phyloP scores from a whole-genome alignment of 2,113 vertebrate genomes.

The Dasyprocta punctata region DNA sequence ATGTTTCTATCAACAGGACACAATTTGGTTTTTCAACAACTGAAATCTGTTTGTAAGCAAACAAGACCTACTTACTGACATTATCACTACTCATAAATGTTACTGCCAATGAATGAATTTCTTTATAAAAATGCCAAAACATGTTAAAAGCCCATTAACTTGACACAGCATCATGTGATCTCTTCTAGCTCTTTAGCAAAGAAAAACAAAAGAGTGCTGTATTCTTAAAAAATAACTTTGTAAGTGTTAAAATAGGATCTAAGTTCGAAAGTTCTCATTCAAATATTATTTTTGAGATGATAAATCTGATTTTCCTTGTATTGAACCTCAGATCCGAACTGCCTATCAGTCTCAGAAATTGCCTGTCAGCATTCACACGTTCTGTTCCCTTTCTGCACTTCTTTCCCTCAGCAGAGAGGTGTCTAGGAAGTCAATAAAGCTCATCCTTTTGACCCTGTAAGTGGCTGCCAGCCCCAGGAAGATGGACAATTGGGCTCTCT shows the following conservation, averaged over 20 bases:
- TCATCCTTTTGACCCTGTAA: neutral
- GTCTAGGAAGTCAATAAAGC: slow-evolving; percentile 69
- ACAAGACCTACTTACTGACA: slow-evolving; percentile 63
- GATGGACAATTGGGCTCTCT: slow-evolving; percentile 61
- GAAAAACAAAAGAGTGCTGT: neutral
- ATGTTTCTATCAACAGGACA: slow-evolving; percentile 56
- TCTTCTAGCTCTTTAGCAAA: neutral
- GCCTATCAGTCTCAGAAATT: slow-evolving; percentile 11
- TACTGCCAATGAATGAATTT: slow-evolving; percentile 57
- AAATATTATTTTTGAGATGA: slow-evolving; percentile 15
- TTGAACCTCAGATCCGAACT: slow-evolving; percentile 56
- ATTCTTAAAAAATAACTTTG: slow-evolving; percentile 7
- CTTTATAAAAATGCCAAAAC: slow-evolving; percentile 51
- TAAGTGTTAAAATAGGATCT: slow-evolving; percentile 60
- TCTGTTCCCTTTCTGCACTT: neutral
- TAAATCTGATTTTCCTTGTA: slow-evolving; percentile 42
- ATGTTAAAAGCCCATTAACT: slow-evolving; percentile 65
- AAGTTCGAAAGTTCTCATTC: slow-evolving; percentile 39
- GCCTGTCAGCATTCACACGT: neutral
- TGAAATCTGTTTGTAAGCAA: slow-evolving; percentile 76
- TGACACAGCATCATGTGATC: neutral
- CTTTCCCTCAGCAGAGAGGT: slow-evolving; percentile 3
- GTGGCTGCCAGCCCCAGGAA: slow-evolving; percentile 65
- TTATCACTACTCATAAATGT: slow-evolving; percentile 20
- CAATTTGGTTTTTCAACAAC: slow-evolving; percentile 69